Evolutionary conservation across 2,797 vertebrate species (phyloP).

Genomic region (Mormyrus hasselquistii): DNA sequence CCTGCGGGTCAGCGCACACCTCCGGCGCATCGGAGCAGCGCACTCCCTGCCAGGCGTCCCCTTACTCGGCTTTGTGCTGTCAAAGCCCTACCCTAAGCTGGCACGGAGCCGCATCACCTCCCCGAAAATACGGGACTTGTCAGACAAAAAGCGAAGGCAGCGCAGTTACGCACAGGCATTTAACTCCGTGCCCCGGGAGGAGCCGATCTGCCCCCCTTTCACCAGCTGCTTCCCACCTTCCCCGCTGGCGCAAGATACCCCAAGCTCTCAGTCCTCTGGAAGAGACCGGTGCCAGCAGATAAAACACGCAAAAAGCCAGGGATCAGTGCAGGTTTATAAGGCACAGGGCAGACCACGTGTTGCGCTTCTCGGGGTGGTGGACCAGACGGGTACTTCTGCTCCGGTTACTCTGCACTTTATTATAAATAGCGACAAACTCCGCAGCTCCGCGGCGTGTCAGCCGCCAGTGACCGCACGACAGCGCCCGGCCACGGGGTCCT

Average conservation of each 20-base stretch:
- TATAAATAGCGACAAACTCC: constrained; percentile 24
- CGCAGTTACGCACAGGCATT: not conserved
- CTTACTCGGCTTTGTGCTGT: not conserved
- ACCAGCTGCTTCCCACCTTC: constrained; percentile 28
- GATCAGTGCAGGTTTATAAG: constrained; percentile 59
- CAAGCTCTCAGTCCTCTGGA: constrained; percentile 32
- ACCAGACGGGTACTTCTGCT: constrained; percentile 36
- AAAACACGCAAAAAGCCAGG: constrained; percentile 55
- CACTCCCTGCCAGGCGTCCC: constrained; percentile 12
- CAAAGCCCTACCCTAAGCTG: not conserved
- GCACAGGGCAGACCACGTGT: constrained; percentile 60
- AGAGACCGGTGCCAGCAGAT: constrained; percentile 57
- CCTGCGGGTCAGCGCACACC: constrained; percentile 16
- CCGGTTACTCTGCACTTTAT: constrained; percentile 30
- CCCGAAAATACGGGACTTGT: not conserved
- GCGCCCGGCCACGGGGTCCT: constrained; percentile 17
- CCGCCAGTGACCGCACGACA: not conserved
- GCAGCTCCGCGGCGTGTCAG: not conserved
- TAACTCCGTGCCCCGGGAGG: not conserved
- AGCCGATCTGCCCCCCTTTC: not conserved
- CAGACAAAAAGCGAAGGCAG: not conserved
- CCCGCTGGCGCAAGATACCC: constrained; percentile 29
- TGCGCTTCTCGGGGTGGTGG: constrained; percentile 60
- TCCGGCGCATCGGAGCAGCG: constrained; percentile 15
- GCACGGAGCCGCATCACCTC: constrained; percentile 1